Conservation (phyloP, 2,797 vertebrate species). For the Hipposideros larvatus region DNA sequence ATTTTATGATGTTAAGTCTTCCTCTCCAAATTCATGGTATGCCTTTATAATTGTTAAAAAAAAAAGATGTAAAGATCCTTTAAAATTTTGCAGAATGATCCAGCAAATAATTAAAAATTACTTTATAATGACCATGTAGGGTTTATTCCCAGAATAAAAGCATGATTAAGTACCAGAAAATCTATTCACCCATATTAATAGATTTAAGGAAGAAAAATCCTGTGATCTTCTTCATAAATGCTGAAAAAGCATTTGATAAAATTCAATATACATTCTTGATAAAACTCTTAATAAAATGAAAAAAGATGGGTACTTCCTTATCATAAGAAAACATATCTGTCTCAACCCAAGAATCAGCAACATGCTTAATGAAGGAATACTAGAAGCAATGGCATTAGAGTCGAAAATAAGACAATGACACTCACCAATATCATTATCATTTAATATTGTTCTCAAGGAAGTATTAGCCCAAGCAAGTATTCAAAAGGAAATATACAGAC, state of each 20-base stretch:
- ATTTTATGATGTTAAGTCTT: constrained; percentile 35
- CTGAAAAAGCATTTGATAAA: background rate
- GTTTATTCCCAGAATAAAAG: constrained; percentile 19
- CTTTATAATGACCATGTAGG: background rate
- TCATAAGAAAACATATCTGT: background rate
- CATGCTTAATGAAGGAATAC: background rate
- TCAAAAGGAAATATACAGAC: background rate
- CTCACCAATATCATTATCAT: background rate
- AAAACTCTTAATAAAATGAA: too few species aligned
- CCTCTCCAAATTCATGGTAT: background rate
- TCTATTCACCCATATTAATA: background rate
- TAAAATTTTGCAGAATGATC: background rate
- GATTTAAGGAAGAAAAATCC: background rate
- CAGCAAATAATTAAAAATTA: background rate
- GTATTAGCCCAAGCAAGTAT: background rate
- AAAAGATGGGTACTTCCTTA: too few species aligned
- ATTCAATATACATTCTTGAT: too few species aligned
- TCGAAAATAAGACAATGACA: background rate
- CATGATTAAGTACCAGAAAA: constrained; percentile 14
- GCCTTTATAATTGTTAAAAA: background rate
- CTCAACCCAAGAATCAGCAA: background rate
- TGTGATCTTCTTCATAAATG: background rate
- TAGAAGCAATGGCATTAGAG: background rate
- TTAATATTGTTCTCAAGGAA: background rate
- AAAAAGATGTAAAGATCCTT: background rate